These are phyloP conservation scores for Cottus gobio DNA, from an alignment of 2,113 vertebrate species.

Conservation along the genomic window DNA sequence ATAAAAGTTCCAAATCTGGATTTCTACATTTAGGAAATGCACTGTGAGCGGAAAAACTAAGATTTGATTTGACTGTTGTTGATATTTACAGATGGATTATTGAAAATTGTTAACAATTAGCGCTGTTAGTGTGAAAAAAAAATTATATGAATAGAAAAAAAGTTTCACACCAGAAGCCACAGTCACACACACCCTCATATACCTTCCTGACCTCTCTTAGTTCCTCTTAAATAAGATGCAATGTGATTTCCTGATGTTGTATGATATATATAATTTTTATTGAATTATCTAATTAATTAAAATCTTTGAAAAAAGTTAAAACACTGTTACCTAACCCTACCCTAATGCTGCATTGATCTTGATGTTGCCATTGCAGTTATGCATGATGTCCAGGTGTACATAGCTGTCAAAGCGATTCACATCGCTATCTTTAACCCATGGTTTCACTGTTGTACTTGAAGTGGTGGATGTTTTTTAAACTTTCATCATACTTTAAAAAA, in stretches of 20 bases:
- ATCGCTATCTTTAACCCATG: not conserved
- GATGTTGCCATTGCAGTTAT: not conserved
- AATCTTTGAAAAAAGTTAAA: not conserved
- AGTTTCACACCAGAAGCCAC: not conserved
- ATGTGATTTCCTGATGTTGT: not conserved
- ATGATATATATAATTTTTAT: not conserved
- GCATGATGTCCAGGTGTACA: not conserved
- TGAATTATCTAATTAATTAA: not conserved
- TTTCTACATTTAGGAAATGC: slow-evolving; percentile 6
- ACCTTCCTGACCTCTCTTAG: not conserved
- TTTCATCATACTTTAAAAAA: not conserved
- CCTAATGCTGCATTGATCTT: not conserved
- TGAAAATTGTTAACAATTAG: not conserved
- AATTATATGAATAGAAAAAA: not conserved
- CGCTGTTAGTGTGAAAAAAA: not conserved
- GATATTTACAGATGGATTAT: not conserved
- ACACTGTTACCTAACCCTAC: not conserved
- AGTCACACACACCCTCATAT: not conserved
- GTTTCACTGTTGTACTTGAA: not conserved
- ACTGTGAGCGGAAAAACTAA: not conserved
- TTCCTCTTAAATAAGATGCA: not conserved
- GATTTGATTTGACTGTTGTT: not conserved
- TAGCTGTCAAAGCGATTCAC: not conserved
- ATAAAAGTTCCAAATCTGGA: slow-evolving; percentile 50
- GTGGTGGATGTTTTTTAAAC: not conserved